phyloP scores from a whole-genome alignment of 2,797 vertebrate genomes.

The Phyllotis vaccarum region DNA sequence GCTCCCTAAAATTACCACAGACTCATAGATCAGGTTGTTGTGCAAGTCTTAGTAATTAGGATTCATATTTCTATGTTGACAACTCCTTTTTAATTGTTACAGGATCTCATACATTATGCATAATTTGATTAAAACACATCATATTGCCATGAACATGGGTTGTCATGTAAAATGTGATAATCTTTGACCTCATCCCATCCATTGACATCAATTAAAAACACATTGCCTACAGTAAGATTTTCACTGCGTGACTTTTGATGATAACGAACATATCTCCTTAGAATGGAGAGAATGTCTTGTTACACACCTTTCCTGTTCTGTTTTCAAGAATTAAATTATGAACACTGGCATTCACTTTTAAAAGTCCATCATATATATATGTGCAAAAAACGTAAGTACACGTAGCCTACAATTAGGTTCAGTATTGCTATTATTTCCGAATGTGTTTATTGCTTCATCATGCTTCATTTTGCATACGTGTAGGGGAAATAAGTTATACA shows the following conservation, averaged over 20 bases:
- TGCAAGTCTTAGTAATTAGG: slow-evolving; percentile 59
- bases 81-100: slow-evolving; percentile 79
- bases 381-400: neutral
- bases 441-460: neutral
- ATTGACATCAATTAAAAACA: slow-evolving; percentile 37
- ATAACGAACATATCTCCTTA: neutral
- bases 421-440: neutral
- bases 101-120: slow-evolving; percentile 85
- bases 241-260: neutral
- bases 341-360: neutral
- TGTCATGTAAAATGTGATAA: slow-evolving; percentile 63
- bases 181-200: slow-evolving; percentile 46
- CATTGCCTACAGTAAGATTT: neutral
- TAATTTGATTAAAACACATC: slow-evolving; percentile 74
- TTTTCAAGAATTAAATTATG: neutral
- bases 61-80: slow-evolving; percentile 70
- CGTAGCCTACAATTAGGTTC: neutral
- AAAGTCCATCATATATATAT: neutral
- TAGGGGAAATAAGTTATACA: slow-evolving; percentile 9
- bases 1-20: neutral
- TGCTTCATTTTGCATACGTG: neutral
- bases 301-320: neutral
- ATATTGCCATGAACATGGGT: slow-evolving; percentile 44
- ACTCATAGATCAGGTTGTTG: neutral
- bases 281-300: neutral